A percentile compares a stretch with the other conserved stretches of the same genome.
These are phyloP conservation scores for Tapera naevia DNA, from an alignment of 2,797 vertebrate genomes.

Conservation along the genomic window DNA sequence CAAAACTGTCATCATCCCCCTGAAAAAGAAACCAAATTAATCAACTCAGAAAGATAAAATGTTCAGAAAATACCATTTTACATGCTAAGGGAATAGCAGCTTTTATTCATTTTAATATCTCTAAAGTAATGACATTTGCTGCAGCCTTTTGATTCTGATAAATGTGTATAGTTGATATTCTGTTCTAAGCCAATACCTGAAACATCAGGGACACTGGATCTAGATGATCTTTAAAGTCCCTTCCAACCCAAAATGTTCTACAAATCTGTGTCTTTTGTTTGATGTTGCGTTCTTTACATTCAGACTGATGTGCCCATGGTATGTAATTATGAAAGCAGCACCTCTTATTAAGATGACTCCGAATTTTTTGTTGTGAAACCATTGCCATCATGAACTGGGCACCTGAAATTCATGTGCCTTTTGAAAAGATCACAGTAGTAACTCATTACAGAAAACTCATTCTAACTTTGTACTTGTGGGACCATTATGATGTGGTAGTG, in stretches of 20 bases:
- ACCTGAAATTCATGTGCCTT: not conserved
- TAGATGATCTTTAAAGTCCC: too few relatives aligned
- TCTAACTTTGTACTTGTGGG: not conserved
- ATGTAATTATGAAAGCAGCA: not conserved
- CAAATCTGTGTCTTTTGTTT: not conserved
- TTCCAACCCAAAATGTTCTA: too few relatives aligned
- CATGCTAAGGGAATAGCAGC: not conserved
- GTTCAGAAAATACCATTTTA: not conserved
- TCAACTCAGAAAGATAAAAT: not conserved
- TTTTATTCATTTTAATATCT: not conserved
- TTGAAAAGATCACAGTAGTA: not conserved
- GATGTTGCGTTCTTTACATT: not conserved
- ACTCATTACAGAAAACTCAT: not conserved
- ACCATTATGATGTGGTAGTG: not conserved
- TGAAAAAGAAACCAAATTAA: not conserved
- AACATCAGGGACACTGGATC: not conserved
- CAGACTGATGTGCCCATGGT: not conserved
- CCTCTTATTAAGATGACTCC: not conserved
- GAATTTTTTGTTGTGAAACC: not conserved
- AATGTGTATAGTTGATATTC: not conserved
- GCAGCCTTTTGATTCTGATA: not conserved
- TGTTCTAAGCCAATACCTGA: not conserved
- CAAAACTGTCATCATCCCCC: not conserved
- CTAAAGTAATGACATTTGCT: not conserved
- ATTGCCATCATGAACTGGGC: not conserved